Evolutionary conservation across 2,888 invertebrate species (phyloP).

Genomic region (Clivina fossor): DNA sequence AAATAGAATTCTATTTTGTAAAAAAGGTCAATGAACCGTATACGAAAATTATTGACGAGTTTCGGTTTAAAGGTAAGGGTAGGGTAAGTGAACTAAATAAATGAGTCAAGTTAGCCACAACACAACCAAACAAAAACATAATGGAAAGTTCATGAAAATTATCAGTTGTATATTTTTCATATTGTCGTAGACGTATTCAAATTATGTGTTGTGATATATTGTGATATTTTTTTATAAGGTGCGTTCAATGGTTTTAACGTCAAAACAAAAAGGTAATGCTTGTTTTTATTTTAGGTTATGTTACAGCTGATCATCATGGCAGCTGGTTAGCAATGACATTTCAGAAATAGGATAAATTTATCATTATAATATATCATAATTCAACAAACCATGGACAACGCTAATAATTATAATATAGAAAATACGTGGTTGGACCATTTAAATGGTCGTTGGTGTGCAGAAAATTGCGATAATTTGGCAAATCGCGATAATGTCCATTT

Average conservation of each 20-base stretch:
- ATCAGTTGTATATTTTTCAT: conserved; percentile 8
- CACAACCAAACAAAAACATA: conserved; percentile 23
- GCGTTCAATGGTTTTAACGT: neutral
- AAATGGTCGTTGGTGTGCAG: conserved; percentile 61
- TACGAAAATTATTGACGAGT: conserved; percentile 29
- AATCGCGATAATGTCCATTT: conserved; percentile 56
- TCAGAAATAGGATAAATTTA: conserved; percentile 18
- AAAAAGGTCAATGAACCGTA: conserved; percentile 20
- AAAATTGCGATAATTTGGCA: conserved; percentile 59
- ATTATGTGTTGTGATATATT: conserved; percentile 25
- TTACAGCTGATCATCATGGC: conserved; percentile 28
- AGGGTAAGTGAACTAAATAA: conserved; percentile 12
- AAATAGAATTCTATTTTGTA: conserved; percentile 22
- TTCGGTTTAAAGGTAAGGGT: too few relatives aligned
- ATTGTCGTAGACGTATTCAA: conserved; percentile 8
- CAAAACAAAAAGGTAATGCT: conserved; percentile 8
- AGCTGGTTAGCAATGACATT: conserved; percentile 30
- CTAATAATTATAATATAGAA: conserved; percentile 43
- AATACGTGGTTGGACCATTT: conserved; percentile 61
- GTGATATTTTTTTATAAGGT: conserved; percentile 28
- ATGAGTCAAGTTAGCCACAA: conserved; percentile 19
- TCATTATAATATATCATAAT: conserved; percentile 9
- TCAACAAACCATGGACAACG: conserved; percentile 21
- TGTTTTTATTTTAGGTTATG: conserved; percentile 28
- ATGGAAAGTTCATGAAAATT: conserved; percentile 22